These are phyloP conservation scores for Pelobates cultripes DNA, from an alignment of 2,797 vertebrate genomes.

Conservation along the genomic window DNA sequence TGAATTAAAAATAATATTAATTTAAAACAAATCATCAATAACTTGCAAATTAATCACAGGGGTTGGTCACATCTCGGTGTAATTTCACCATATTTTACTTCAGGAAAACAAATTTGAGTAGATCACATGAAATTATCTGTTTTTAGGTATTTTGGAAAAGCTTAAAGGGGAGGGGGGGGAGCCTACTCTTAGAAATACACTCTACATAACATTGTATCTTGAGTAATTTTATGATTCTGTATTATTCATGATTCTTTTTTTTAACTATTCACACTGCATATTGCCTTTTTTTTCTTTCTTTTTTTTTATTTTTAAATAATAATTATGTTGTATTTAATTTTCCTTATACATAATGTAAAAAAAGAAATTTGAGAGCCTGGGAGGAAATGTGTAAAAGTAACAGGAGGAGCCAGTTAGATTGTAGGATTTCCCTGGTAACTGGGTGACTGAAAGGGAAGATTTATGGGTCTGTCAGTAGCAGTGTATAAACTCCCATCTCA, in stretches of 20 bases:
- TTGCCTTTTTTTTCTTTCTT: no score
- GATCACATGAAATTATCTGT: neutral
- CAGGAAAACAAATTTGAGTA: neutral
- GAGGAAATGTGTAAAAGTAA: neutral
- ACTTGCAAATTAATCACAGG: neutral
- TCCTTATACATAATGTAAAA: no score
- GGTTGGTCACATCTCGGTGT: neutral
- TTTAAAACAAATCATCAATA: neutral
- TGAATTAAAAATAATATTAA: neutral
- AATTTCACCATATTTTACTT: neutral
- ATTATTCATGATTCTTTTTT: no score
- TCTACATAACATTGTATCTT: no score
- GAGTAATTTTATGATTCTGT: no score
- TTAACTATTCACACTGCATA: no score
- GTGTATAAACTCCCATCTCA: neutral
- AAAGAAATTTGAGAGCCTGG: neutral
- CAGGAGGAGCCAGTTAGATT: neutral
- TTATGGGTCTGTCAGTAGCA: neutral
- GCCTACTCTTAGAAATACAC: neutral
- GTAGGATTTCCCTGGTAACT: constrained; percentile 8
- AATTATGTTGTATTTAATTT: no score
- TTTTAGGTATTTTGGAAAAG: neutral
- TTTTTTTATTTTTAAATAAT: no score
- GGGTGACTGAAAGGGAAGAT: neutral
- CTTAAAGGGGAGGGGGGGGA: neutral